These are phyloP conservation scores for Cephus sareptanus DNA, from an alignment of 2,888 invertebrate genomes.

Conservation along the genomic window DNA sequence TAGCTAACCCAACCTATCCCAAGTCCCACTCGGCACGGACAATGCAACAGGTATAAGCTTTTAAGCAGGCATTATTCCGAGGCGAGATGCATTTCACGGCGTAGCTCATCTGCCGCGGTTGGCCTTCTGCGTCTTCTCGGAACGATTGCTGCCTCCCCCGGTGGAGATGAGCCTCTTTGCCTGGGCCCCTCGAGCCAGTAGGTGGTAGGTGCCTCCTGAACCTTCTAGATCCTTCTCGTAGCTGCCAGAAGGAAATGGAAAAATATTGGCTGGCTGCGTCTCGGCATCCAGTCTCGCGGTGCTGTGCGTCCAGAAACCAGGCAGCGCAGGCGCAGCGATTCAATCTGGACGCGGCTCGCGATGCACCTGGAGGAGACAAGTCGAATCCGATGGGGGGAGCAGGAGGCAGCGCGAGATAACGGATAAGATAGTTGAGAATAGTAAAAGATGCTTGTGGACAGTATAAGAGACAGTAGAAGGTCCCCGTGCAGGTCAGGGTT, in stretches of 20 bases:
- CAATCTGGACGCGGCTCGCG: no score
- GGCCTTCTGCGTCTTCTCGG: slow-evolving; percentile 43
- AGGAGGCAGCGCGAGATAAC: no score
- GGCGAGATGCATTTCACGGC: not conserved
- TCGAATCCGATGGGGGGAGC: no score
- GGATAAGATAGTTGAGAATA: no score
- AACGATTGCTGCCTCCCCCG: slow-evolving; percentile 20
- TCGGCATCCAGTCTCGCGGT: not conserved
- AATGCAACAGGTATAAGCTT: slow-evolving; percentile 31
- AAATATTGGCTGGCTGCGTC: not conserved
- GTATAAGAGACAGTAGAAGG: no score
- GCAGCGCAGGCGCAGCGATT: not conserved
- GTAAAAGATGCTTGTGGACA: no score
- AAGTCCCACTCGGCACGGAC: slow-evolving; percentile 7
- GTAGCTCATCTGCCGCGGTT: slow-evolving; percentile 11
- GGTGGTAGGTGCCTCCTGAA: not conserved
- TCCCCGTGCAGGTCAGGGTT: slow-evolving; percentile 28
- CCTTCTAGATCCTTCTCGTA: not conserved
- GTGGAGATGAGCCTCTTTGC: not conserved
- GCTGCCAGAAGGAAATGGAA: not conserved
- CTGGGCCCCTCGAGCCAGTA: not conserved
- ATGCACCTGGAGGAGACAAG: no score
- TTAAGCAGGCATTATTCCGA: slow-evolving; percentile 23
- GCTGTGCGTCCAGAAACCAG: not conserved
- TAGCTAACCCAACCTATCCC: no score